Evolutionary conservation across 1,140 invertebrate species (phyloP), one percentile per base, ranked within the genome.

Genomic region (Caenorhabditis briggsae): DNA sequence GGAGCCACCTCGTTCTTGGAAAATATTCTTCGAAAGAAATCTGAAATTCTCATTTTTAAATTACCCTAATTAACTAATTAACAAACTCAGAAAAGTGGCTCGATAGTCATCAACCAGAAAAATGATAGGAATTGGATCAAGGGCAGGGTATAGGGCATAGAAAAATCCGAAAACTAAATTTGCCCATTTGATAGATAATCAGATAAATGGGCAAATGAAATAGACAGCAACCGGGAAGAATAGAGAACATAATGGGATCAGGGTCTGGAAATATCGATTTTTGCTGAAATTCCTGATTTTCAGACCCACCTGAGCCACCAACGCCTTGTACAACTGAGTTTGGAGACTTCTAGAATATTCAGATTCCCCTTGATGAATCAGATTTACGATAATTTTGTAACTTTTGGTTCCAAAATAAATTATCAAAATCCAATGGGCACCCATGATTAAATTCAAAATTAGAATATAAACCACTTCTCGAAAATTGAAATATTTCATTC

Each of bases 41-140:
- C 59, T 64, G 59, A 11, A 64, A 43, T 55, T 7, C 6, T 58
- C 1, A 7, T 6, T 2, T 1, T 58, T 58, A 2, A n/a, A n/a
- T n/a, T 20, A n/a, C 8, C 5, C 9, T 11, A 14, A 11, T 53
- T 53, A 53, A 14, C 11, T 11, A 59, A 58, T 16, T 16, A 25
- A 64, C 59, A 11, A 7, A 64, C 59, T 64, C 18, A 64, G 16
- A 64, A 64, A 64, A 7, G 59, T 25, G 16, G 25, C 33, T 33
- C 59, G 20, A n/a, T 64, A 64, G 12, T 64, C 59, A 12, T 64
- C 59, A 0, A 70, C 41, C 41, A 70, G 14, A 70, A 70, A 43
- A 43, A 70, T 43, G 41, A 43, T 70, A 5, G 64, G 64, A 16
- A 70, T 70, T 18, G 64, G 41, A n/a, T 70, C 64, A 12, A 70